Evolutionary conservation across 2,888 invertebrate species (phyloP).

Genomic region (Platycheirus rosarum): DNA sequence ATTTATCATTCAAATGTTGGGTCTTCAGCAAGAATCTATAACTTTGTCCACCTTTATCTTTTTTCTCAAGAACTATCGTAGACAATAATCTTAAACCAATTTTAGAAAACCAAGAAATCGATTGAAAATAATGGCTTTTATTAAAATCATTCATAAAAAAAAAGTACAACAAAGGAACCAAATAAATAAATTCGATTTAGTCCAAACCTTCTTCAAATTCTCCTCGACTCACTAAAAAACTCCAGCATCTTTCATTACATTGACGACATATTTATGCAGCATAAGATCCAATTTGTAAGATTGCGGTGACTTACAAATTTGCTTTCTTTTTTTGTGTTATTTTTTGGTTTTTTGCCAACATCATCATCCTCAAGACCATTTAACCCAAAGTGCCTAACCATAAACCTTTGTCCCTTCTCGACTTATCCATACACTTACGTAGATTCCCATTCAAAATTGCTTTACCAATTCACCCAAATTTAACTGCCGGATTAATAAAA

Average conservation of each 20-base stretch:
- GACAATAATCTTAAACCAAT: too few relatives aligned
- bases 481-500: slow-evolving; percentile 60
- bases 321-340: slow-evolving; percentile 8
- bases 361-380: slow-evolving; percentile 57
- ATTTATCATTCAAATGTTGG: too few relatives aligned
- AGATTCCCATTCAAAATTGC: slow-evolving; percentile 36
- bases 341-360: slow-evolving; percentile 22
- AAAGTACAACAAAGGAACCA: too few relatives aligned
- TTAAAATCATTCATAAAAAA: too few relatives aligned
- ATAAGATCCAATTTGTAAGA: slow-evolving; percentile 72
- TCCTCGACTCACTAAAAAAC: too few relatives aligned
- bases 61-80: too few relatives aligned
- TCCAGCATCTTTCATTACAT: slow-evolving; percentile 53
- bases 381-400: slow-evolving; percentile 51
- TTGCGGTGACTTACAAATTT: slow-evolving; percentile 55
- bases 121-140: too few relatives aligned
- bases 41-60: too few relatives aligned
- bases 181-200: background rate
- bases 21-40: too few relatives aligned
- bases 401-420: slow-evolving; percentile 70
- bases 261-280: slow-evolving; percentile 73
- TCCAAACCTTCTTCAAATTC: background rate
- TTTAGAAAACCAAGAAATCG: too few relatives aligned
- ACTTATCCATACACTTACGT: slow-evolving; percentile 55
- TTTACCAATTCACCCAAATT: slow-evolving; percentile 72